These are phyloP conservation scores for Wasmannia auropunctata DNA, from an alignment of 1,140 invertebrate genomes.

Conservation along the genomic window DNA sequence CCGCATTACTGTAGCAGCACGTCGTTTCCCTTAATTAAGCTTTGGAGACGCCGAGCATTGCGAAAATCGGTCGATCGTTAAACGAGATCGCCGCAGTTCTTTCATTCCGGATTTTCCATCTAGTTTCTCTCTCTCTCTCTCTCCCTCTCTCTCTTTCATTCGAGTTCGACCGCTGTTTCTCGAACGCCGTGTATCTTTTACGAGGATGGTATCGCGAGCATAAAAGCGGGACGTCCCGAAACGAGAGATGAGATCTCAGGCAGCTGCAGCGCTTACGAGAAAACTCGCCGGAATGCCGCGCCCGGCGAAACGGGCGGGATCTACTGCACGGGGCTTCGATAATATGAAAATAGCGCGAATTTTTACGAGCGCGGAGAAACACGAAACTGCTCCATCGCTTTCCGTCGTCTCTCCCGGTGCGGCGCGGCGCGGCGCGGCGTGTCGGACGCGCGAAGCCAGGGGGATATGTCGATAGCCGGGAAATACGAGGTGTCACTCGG, in stretches of 20 bases:
- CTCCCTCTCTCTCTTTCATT: not conserved
- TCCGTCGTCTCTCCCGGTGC: not conserved
- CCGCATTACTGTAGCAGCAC: conserved; percentile 8
- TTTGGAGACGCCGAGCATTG: not conserved
- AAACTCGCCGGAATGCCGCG: not conserved
- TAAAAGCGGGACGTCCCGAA: conserved; percentile 9
- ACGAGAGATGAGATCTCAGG: conserved; percentile 6
- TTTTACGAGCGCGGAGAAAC: conserved; percentile 36
- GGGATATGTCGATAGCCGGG: not conserved
- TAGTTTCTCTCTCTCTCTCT: no score
- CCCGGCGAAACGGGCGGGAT: not conserved
- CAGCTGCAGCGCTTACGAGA: not conserved
- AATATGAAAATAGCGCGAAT: conserved; percentile 41
- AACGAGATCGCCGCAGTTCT: conserved; percentile 30
- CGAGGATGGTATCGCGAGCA: conserved; percentile 2
- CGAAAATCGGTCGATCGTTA: not conserved
- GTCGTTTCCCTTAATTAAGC: conserved; percentile 40
- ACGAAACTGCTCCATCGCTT: conserved; percentile 25
- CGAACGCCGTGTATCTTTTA: conserved; percentile 23
- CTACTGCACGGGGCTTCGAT: not conserved
- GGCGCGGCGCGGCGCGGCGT: not conserved
- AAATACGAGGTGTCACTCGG: conserved; percentile 44
- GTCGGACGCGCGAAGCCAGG: not conserved
- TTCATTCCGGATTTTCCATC: not conserved
- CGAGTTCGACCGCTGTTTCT: not conserved